Conservation (phyloP, 2,888 invertebrate species). For the Hypena proboscidalis region DNA sequence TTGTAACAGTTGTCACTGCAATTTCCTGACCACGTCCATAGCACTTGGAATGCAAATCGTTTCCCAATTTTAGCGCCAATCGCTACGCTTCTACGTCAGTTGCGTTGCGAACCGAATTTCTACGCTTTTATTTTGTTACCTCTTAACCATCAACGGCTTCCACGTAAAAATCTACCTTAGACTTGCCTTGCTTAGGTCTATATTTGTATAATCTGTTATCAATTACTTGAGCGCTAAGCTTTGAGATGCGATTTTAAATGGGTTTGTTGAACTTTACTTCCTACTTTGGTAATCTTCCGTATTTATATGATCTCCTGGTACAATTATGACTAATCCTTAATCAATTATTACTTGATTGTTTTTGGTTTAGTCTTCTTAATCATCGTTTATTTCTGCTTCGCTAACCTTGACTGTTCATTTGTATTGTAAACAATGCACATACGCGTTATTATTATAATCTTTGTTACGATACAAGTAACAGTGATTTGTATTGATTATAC, state of each 20-base stretch:
- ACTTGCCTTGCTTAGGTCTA: slow-evolving; percentile 17
- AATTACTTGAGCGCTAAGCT: slow-evolving; percentile 26
- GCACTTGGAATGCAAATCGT: slow-evolving; percentile 45
- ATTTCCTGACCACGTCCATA: slow-evolving; percentile 40
- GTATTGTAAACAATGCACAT: no score
- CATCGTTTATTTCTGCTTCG: not conserved
- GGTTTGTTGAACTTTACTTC: slow-evolving; percentile 66
- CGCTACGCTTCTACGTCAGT: slow-evolving; percentile 45
- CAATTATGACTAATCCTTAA: slow-evolving; percentile 7
- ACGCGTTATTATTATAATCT: no score
- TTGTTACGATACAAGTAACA: no score
- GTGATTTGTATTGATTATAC: no score
- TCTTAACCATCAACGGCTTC: slow-evolving; percentile 11
- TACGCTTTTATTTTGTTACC: slow-evolving; percentile 42
- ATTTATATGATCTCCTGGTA: slow-evolving; percentile 33
- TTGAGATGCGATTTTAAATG: slow-evolving; percentile 55
- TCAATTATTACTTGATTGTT: slow-evolving; percentile 4
- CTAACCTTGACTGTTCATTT: no score
- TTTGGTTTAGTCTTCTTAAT: not conserved
- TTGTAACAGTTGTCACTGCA: slow-evolving; percentile 41
- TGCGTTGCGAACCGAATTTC: slow-evolving; percentile 50
- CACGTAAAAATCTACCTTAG: slow-evolving; percentile 32
- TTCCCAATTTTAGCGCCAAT: slow-evolving; percentile 43
- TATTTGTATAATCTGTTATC: slow-evolving; percentile 14
- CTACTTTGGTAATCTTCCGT: slow-evolving; percentile 49